phyloP scores from a whole-genome alignment of 2,113 vertebrate genomes.

The Mesoclemmys tuberculata region DNA sequence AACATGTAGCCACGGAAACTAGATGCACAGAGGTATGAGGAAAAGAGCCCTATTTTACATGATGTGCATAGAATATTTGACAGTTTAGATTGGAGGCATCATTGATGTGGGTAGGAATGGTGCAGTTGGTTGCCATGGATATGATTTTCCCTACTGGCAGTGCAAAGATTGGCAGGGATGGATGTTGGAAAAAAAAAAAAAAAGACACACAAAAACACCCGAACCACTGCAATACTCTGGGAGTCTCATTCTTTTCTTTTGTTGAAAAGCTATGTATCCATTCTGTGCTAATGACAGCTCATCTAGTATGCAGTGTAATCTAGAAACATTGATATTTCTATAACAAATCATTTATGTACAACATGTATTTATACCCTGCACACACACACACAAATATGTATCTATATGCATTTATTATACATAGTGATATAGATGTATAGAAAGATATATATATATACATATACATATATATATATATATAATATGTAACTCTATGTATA shows the following conservation, averaged over 20 bases:
- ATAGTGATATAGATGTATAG: slow-evolving; percentile 48
- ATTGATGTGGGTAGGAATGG: slow-evolving; percentile 79
- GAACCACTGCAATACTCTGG: slow-evolving; percentile 68
- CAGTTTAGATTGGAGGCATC: slow-evolving; percentile 80
- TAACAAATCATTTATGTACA: slow-evolving; percentile 76
- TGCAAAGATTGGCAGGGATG: slow-evolving; percentile 79
- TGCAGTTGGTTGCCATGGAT: slow-evolving; percentile 84
- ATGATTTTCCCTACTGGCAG: slow-evolving; percentile 82
- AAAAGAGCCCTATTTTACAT: slow-evolving; percentile 92
- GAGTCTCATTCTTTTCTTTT: slow-evolving; percentile 75
- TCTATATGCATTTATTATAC: slow-evolving; percentile 53
- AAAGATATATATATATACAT: too few relatives aligned
- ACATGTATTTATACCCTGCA: slow-evolving; percentile 64
- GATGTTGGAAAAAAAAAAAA: slow-evolving; percentile 53
- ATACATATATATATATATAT: not conserved
- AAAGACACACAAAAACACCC: not conserved
- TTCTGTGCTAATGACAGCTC: slow-evolving; percentile 77
- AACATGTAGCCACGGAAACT: slow-evolving; percentile 84
- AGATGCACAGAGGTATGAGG: slow-evolving; percentile 89
- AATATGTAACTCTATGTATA: slow-evolving; percentile 26
- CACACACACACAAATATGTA: slow-evolving; percentile 48
- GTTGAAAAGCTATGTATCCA: slow-evolving; percentile 68
- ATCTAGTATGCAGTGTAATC: slow-evolving; percentile 73
- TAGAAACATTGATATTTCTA: slow-evolving; percentile 74
- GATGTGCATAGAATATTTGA: slow-evolving; percentile 90